Evolutionary conservation across 2,888 invertebrate genomes (phyloP), one percentile per base, ranked within the genome.

Genomic region (Calameuta idolon): DNA sequence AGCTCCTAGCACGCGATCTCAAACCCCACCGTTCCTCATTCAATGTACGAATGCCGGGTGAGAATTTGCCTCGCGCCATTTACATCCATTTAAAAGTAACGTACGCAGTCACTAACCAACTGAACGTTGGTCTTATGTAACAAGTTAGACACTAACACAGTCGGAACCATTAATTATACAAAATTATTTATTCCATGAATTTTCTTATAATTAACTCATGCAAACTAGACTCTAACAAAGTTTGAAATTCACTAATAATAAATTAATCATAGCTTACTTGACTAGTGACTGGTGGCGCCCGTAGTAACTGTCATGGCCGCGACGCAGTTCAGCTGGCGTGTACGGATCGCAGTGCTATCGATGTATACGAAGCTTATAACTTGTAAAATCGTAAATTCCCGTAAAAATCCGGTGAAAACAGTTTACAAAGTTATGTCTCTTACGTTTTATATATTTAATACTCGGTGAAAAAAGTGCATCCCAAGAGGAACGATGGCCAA

Each of bases 1-100:
- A 85, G 85, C 84, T 85, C 79, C 83, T 81, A 85, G 83, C 87
- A 88, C 87, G 87, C 88, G 83, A 87, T 86, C 79, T 75, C 79
- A 68, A 76, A 69, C 76, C 81, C 78, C 79, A 23, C 69, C 69
- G 76, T 76, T 73, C 35, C 79, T 75, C 77, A 76, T 69, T 78
- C 73, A 74, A 76, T 55, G 75, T 81, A 80, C 81, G 82, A 82
- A 81, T 83, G 80, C 80, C 83, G 83, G 81, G 83, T 85, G 83
- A 82, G 84, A 85, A 82, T 81, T 82, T 79, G 81, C 84, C 79
- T 81, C 83, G 81, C 84, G 80, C 80, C 83, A 82, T 81, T 78
- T 69, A 55, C 23, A 23, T 55, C 40, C 55, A 23, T 55, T 55
- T 55, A 55, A 55, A 55, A 55, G 23, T 55, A 55, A 55, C 55